Evolutionary conservation across 2,113 vertebrate genomes (phyloP), one percentile per base, ranked within the genome.

Genomic region (Monopterus albus): DNA sequence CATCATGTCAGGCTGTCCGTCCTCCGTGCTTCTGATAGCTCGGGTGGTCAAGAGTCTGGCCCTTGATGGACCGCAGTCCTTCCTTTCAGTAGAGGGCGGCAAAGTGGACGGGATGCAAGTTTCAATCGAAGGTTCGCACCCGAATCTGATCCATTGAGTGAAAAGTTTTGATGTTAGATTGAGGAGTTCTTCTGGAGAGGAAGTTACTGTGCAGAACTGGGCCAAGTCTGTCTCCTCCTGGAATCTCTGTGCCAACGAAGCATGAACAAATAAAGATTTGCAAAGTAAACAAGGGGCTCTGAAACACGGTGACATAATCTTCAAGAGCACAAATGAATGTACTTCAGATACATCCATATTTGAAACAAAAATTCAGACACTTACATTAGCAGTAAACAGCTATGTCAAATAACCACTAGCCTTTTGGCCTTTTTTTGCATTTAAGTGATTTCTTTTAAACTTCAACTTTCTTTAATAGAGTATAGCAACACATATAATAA

Each of bases 151-250:
- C 92, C 91, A 94, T 6, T 40, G 76, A 12, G 71, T 45, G 21
- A 94, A 80, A 50, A 94, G 75, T 56, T 78, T 73, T 26, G 91
- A 91, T 0, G 93, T 94, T 14, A 89, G 60, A 25, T 66, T 86
- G 18, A 94, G 91, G 33, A 94, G 92, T 11, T 87, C 74, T 47
- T 92, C 91, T 11, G 92, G 93, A 42, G 90, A 90, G 33, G 92
- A 93, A 13, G 46, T 28, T 20, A 80, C 38, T 0, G 9, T 40
- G 2, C 89, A 55, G 40, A 89, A 87, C 1, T 55, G 36, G 7
- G 75, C 26, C 29, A 85, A 36, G 45, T 93, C 85, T 0, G 78
- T 90, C 18, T 73, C 81, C 49, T 93, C 91, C 51, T 53, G 89
- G 81, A 93, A 91, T 45, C 49, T 85, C 93, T 94, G 83, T 25